phyloP scores from a whole-genome alignment of 2,797 vertebrate species.

The Mormyrus proboscirostris region DNA sequence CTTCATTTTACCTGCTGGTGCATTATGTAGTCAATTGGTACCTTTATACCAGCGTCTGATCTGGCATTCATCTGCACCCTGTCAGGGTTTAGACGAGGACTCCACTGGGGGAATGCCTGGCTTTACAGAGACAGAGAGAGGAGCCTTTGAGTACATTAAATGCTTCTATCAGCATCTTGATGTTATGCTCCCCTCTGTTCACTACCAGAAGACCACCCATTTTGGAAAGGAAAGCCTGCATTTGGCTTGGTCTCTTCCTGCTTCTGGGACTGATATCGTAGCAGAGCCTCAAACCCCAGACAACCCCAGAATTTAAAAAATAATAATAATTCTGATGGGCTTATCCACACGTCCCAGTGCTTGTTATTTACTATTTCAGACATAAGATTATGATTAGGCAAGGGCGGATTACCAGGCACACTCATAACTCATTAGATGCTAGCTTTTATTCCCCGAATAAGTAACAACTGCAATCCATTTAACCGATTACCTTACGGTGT shows the following conservation, averaged over 20 bases:
- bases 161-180: constrained; percentile 44
- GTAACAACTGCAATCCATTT: neutral
- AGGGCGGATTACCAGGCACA: neutral
- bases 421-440: neutral
- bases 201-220: constrained; percentile 1
- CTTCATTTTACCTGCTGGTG: neutral
- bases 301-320: neutral
- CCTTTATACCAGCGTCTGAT: constrained; percentile 4
- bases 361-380: neutral
- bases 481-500: neutral
- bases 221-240: neutral
- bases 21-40: neutral
- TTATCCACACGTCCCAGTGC: neutral
- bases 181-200: constrained; percentile 41
- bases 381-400: constrained; percentile 7
- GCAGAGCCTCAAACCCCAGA: neutral
- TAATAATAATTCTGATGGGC: neutral
- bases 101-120: constrained; percentile 5
- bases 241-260: neutral
- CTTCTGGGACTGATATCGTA: neutral
- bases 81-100: constrained; percentile 15
- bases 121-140: neutral
- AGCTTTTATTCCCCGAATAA: neutral
- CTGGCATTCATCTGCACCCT: neutral
- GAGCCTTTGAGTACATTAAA: constrained; percentile 40